phyloP scores from a whole-genome alignment of 2,113 vertebrate genomes.

The Sminthopsis crassicaudata region DNA sequence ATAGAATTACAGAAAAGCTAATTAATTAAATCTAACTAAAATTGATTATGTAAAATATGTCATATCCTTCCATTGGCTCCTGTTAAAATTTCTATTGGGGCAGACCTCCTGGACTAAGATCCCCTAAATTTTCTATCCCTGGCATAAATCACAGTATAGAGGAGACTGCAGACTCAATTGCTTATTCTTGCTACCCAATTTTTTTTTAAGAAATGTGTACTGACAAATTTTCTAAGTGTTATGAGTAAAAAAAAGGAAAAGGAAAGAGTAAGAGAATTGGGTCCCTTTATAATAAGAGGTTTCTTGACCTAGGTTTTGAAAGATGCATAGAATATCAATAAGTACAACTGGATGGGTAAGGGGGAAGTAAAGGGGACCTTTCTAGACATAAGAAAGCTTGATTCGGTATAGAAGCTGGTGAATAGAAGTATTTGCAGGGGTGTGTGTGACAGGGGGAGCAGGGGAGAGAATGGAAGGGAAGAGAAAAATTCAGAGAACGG shows the following conservation, averaged over 20 bases:
- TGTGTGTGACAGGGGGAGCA: not conserved
- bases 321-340: not conserved
- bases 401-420: not conserved
- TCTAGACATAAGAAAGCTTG: not conserved
- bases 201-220: not conserved
- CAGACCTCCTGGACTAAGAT: not conserved
- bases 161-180: not conserved
- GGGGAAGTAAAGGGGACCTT: not conserved
- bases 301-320: slow-evolving; percentile 24
- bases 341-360: not conserved
- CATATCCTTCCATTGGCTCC: not conserved
- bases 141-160: not conserved
- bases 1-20: not conserved
- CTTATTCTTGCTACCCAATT: not conserved
- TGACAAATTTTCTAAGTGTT: not conserved
- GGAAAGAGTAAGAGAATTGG: not conserved
- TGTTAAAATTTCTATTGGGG: not conserved
- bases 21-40: slow-evolving; percentile 18
- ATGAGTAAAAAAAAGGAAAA: not conserved
- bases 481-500: no score
- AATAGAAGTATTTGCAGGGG: not conserved
- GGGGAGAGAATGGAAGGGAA: no score
- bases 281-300: not conserved
- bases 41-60: not conserved
- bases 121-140: not conserved